Base-by-base conservation (phyloP, 2,888 invertebrate species). In the Xestobium rufovillosum region DNA sequence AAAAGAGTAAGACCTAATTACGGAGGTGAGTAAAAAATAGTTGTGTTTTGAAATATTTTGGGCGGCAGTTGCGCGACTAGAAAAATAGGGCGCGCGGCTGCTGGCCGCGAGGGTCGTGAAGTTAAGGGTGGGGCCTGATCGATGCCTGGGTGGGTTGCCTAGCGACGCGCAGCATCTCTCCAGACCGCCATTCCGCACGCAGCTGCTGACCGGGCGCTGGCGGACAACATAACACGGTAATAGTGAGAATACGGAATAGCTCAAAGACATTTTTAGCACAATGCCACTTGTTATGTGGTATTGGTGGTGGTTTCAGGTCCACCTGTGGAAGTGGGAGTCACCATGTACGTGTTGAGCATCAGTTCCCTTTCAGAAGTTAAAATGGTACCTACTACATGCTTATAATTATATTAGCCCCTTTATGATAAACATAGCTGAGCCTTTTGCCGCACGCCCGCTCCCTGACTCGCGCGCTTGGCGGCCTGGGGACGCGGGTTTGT, bases 1-100 rank as follows among this genome's bases (percentile, higher is more conserved):
- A 96, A 95, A 83, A 85, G 95, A 83, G 89, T 96, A 82, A 87
- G 95, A 75, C 95, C 95, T 68, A 92, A 94, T 74, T 95, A 94
- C 75, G 94, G 92, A 84, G 92, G 92, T 92, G 75, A 79, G 83
- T 69, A 53, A 27, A 8, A 27, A 11, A 8, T 19, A n/a, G 6
- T 19, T 19, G n/a, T 19, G 23, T 19, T 19, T 6, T 19, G 6
- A 19, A 8, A 8, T 19, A 6, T 6, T 19, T 19, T 19, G 40
- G 41, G 40, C 41, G 43, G 49, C 45, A 44, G 47, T 41, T 36
- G 44, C 42, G 43, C 43, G 44, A 35, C n/a, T 19, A n/a, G 6
- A 25, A 26, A 35, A 36, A 39, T 43, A 37, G 37, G 45, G 43
- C 45, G 50, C 42, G 41, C 39, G 36, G 19, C 34, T 34, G 33